phyloP scores from a whole-genome alignment of 2,888 invertebrate genomes.

The Allacma fusca region DNA sequence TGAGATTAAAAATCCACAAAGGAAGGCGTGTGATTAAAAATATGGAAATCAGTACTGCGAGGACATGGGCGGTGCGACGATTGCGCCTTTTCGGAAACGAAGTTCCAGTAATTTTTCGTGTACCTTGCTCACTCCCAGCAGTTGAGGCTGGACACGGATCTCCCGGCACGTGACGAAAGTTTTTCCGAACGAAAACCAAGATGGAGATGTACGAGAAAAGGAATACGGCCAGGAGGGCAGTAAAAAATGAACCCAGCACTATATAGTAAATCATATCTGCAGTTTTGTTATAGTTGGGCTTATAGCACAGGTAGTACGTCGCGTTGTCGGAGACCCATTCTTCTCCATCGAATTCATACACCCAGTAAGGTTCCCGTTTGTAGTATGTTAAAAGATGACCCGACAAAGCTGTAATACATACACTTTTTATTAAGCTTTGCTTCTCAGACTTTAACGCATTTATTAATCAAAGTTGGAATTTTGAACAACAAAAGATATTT shows the following conservation, averaged over 20 bases:
- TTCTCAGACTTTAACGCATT: too few relatives aligned
- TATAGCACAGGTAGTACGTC: slow-evolving; percentile 47
- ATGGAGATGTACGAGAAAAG: slow-evolving; percentile 56
- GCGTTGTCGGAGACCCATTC: slow-evolving; percentile 30
- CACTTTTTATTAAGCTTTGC: too few relatives aligned
- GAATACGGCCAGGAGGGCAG: slow-evolving; percentile 45
- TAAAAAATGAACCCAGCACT: slow-evolving; percentile 45
- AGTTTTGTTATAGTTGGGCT: background rate
- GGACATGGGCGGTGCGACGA: slow-evolving; percentile 18
- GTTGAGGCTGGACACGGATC: background rate
- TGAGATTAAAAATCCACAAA: slow-evolving; percentile 1
- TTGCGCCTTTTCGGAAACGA: background rate
- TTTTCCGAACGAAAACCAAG: slow-evolving; percentile 49
- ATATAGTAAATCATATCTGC: slow-evolving; percentile 49
- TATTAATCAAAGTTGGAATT: too few relatives aligned
- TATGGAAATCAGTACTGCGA: slow-evolving; percentile 14
- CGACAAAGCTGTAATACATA: slow-evolving; percentile 38
- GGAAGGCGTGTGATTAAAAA: slow-evolving; percentile 16
- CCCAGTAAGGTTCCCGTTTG: slow-evolving; percentile 41
- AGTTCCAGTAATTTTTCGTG: background rate
- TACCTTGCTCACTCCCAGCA: background rate
- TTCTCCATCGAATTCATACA: slow-evolving; percentile 10
- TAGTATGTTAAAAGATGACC: slow-evolving; percentile 51
- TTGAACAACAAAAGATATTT: too few relatives aligned
- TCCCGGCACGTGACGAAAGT: slow-evolving; percentile 24